phyloP scores from a whole-genome alignment of 2,888 invertebrate species.

The Andrena fulva region DNA sequence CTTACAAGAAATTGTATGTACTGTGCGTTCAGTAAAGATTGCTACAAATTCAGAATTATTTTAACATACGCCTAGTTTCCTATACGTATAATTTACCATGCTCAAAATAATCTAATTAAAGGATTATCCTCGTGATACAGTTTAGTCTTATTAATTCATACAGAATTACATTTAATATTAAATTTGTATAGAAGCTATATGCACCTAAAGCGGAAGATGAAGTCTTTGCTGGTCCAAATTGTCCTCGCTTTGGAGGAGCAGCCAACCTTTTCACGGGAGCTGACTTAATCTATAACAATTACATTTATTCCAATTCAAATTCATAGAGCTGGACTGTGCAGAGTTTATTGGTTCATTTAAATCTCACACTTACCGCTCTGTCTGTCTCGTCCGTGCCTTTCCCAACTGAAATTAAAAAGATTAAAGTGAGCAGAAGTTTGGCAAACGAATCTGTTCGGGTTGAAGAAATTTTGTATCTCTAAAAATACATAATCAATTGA shows the following conservation, averaged over 20 bases:
- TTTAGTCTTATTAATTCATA: conserved; percentile 22
- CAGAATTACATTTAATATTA: not conserved
- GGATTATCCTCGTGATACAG: conserved; percentile 2
- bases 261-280: conserved; percentile 80
- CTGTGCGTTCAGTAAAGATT: not conserved
- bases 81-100: conserved; percentile 49
- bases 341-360: not conserved
- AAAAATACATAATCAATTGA: not conserved
- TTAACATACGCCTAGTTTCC: not conserved
- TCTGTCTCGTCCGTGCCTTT: conserved; percentile 83
- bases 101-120: conserved; percentile 40
- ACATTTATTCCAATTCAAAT: conserved; percentile 30
- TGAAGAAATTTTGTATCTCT: not conserved
- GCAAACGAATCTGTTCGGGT: not conserved
- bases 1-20: not conserved
- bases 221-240: conserved; percentile 82
- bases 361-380: conserved; percentile 79
- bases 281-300: conserved; percentile 77
- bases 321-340: not conserved
- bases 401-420: conserved; percentile 77
- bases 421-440: not conserved
- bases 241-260: conserved; percentile 80
- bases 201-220: conserved; percentile 77
- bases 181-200: not conserved
- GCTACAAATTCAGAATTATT: not conserved